Evolutionary conservation across 2,888 invertebrate genomes (phyloP).

Genomic region (Acholoe squamosa): DNA sequence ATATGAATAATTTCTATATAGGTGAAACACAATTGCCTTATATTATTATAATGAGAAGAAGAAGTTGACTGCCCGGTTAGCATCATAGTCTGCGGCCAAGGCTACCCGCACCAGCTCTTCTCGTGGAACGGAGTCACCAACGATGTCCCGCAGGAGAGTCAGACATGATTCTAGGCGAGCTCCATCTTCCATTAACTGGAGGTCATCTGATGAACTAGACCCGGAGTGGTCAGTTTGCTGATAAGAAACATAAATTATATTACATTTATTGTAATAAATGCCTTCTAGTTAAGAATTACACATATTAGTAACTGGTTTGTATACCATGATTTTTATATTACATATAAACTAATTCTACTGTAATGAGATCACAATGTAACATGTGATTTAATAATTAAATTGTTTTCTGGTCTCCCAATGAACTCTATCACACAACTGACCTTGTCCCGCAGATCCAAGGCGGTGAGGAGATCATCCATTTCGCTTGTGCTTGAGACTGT

Average conservation of each 20-base stretch:
- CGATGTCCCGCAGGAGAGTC: conserved; percentile 85
- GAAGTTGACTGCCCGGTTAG: conserved; percentile 86
- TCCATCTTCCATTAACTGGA: conserved; percentile 79
- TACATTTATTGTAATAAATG: too few species aligned
- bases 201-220: conserved; percentile 79
- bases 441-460: conserved; percentile 76
- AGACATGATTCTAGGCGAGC: conserved; percentile 84
- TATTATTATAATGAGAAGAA: conserved; percentile 83
- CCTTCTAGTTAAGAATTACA: too few species aligned
- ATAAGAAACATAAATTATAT: too few species aligned
- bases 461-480: conserved; percentile 79
- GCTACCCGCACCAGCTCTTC: conserved; percentile 85
- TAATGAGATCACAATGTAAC: too few species aligned
- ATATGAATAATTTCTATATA: too few species aligned
- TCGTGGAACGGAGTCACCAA: conserved; percentile 85
- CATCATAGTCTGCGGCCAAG: conserved; percentile 86
- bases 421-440: conserved; percentile 64
- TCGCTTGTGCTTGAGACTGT: conserved; percentile 80
- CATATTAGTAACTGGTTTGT: too few species aligned
- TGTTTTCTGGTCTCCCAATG: too few species aligned
- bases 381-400: too few species aligned
- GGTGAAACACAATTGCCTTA: too few species aligned
- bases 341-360: too few species aligned
- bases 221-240: conserved; percentile 72
- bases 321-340: too few species aligned